Conservation (phyloP, 2,888 invertebrate genomes). For the Xylota segnis region DNA sequence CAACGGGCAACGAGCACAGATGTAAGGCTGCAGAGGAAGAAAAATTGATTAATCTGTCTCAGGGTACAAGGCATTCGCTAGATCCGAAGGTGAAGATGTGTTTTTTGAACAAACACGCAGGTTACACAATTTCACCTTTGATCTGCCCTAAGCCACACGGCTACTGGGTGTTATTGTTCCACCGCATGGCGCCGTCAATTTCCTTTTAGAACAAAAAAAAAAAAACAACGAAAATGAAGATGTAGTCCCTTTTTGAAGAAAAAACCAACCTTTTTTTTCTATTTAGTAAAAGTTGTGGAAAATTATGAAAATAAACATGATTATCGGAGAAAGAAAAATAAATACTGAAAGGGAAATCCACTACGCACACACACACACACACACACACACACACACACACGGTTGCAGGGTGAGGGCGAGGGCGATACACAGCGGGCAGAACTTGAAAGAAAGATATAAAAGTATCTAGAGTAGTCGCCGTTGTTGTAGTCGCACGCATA, state of each 20-base stretch:
- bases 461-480: conserved; percentile 30
- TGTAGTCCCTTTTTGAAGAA: conserved; percentile 50
- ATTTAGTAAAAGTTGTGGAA: conserved; percentile 74
- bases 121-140: conserved; percentile 74
- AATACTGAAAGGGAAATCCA: conserved; percentile 59
- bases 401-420: no score
- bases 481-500: conserved; percentile 47
- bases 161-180: conserved; percentile 67
- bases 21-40: conserved; percentile 3
- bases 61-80: background rate
- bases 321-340: conserved; percentile 72
- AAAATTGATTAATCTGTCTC: conserved; percentile 72
- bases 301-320: conserved; percentile 76
- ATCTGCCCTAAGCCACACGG: conserved; percentile 58
- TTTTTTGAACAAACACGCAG: conserved; percentile 65
- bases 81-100: conserved; percentile 61
- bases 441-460: conserved; percentile 65
- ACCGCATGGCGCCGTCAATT: conserved; percentile 75
- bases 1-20: conserved; percentile 33
- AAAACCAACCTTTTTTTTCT: conserved; percentile 16
- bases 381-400: no score
- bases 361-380: conserved; percentile 42
- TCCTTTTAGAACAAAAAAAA: conserved; percentile 36
- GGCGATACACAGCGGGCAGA: conserved; percentile 38
- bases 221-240: conserved; percentile 56